A percentile compares a stretch with the other conserved stretches of the same genome.
Conservation (phyloP, 1,140 invertebrate species). For the Platyura marginata region DNA sequence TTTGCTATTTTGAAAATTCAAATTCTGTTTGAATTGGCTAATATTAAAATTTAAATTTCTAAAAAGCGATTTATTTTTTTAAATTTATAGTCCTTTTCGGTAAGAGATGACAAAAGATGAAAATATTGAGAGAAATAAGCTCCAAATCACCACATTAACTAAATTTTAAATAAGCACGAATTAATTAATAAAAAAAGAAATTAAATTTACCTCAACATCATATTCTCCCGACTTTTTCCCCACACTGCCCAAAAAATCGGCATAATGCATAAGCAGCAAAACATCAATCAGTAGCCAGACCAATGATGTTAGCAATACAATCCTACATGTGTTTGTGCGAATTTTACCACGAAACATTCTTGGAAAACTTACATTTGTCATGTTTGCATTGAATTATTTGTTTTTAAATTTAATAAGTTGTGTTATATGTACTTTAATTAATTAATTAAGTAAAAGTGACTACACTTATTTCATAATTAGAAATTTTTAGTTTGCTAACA, state of each 20-base stretch:
- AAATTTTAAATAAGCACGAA: too few relatives aligned
- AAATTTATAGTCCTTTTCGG: too few relatives aligned
- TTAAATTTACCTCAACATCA: constrained; percentile 28
- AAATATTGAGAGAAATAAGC: too few relatives aligned
- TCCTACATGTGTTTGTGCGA: constrained; percentile 82
- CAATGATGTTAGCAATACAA: constrained; percentile 83
- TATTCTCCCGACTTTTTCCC: constrained; percentile 30
- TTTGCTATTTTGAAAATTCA: not conserved
- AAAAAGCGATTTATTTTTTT: not conserved
- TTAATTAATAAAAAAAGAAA: too few relatives aligned
- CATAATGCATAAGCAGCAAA: constrained; percentile 79
- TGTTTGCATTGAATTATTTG: constrained; percentile 6
- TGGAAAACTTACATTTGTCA: constrained; percentile 19
- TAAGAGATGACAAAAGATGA: too few relatives aligned
- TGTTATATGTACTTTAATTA: too few relatives aligned
- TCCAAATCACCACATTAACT: too few relatives aligned
- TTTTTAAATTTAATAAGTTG: too few relatives aligned
- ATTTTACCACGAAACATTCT: constrained; percentile 72
- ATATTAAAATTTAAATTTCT: not conserved
- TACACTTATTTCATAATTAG: too few relatives aligned
- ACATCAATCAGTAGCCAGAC: constrained; percentile 92
- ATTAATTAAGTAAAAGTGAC: too few relatives aligned
- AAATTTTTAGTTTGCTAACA: too few relatives aligned
- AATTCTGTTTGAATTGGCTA: not conserved
- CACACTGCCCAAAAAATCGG: constrained; percentile 65